A percentile compares a stretch with the other conserved stretches of the same genome.
These are phyloP conservation scores for Eremophila alpestris DNA, from an alignment of 2,797 vertebrate genomes.

Conservation along the genomic window DNA sequence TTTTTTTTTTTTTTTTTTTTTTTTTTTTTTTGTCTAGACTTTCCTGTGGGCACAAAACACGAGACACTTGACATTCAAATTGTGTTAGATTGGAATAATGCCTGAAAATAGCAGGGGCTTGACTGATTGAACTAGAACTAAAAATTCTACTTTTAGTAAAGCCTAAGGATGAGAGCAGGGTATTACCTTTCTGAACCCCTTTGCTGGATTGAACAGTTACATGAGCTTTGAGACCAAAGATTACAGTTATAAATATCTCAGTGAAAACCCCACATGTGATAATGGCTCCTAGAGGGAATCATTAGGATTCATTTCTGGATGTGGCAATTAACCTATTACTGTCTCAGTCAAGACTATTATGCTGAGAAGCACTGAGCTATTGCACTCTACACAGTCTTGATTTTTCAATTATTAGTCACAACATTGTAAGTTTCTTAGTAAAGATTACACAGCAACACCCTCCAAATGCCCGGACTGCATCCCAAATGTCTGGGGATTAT, in stretches of 20 bases:
- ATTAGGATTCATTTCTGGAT: conserved; percentile 35
- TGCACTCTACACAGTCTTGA: background rate
- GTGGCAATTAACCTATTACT: conserved; percentile 48
- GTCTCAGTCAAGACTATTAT: background rate
- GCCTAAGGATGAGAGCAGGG: background rate
- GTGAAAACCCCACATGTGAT: conserved; percentile 16
- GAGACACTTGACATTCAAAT: conserved; percentile 49
- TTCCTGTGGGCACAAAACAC: conserved; percentile 38
- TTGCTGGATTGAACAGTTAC: background rate
- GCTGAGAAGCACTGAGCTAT: background rate
- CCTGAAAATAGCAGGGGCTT: conserved; percentile 28
- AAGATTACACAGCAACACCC: background rate
- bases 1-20: too few relatives aligned
- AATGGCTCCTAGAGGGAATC: conserved; percentile 43
- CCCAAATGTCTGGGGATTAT: background rate
- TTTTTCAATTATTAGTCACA: background rate
- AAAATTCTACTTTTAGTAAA: conserved; percentile 55
- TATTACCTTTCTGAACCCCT: conserved; percentile 49
- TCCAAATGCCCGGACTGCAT: background rate
- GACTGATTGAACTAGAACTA: conserved; percentile 48
- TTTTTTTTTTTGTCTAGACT: background rate
- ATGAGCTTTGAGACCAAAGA: conserved; percentile 39
- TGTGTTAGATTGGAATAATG: conserved; percentile 40
- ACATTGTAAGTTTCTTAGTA: background rate
- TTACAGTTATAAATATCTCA: conserved; percentile 33